Base-by-base conservation (phyloP, 1,140 invertebrate genomes). In the Zaprionus nigranus region DNA sequence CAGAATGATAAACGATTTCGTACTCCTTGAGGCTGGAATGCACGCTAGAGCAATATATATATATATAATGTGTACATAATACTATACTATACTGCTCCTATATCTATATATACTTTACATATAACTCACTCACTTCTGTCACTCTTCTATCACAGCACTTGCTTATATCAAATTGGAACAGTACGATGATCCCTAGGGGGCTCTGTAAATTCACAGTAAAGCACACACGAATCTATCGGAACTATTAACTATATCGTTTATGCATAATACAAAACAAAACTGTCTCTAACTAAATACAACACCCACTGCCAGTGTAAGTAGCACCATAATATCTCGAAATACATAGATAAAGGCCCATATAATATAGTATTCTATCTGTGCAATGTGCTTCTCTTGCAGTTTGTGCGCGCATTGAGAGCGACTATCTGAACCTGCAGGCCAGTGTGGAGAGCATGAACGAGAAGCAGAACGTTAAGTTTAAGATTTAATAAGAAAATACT, bases 101-200 rank as follows among this genome's bases (percentile, higher is more conserved):
- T 34, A 43, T 28, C 38, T 64, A 40, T 66, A 40, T 66, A 20
- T 61, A 26, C 64, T 66, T 12, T 61, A 26, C 64, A 54, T 53
- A 56, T 73, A 62, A 77, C 62, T 51, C 46, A 81, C 63, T 72
- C 81, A 76, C 66, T 40, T 56, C 7, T 79, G 24, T 69, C 78
- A 80, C 82, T 79, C 71, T 68, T 79, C 54, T 88, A 78, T 84
- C 79, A 91, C 78, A 92, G 91, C 91, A 92, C 91, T 92, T 82
- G 87, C 91, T 92, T 92, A 92, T 83, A 92, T 92, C 73, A 92
- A 92, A 92, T 85, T 92, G 91, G 91, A 92, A 71, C 87, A 92
- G 77, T 91, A 92, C 76, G 91, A 92, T 79, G 91, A 91, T 82
- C 90, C 91, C 66, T 92, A 92, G 84, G 91, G 84, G 53, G 63